Percentiles rank a stretch among this genome's conserved stretches.
Conservation (phyloP, 2,888 invertebrate genomes). For the Acheta domesticus region DNA sequence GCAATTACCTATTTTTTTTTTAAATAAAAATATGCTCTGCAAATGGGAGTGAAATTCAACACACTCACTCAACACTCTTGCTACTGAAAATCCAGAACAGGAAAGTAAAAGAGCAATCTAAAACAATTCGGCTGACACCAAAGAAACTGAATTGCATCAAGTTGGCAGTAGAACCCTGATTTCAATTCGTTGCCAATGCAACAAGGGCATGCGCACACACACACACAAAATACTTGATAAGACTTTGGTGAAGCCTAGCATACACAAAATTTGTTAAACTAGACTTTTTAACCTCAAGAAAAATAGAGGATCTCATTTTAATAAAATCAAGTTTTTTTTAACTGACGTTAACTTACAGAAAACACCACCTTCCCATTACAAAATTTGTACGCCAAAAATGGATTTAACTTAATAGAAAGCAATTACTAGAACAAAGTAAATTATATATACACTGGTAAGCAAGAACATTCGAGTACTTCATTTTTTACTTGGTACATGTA, state of each 20-base stretch:
- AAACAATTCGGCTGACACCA: constrained; percentile 36
- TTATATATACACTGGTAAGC: constrained; percentile 33
- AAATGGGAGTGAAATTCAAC: constrained; percentile 34
- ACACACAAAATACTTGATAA: constrained; percentile 22
- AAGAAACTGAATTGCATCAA: constrained; percentile 30
- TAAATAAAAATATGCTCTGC: constrained; percentile 35
- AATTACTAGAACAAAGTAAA: constrained; percentile 24
- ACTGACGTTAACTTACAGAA: no score
- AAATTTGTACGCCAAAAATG: neutral
- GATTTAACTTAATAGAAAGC: constrained; percentile 3
- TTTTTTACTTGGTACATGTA: constrained; percentile 21
- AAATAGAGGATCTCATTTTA: no score
- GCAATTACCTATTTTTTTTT: constrained; percentile 24
- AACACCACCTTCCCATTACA: constrained; percentile 11
- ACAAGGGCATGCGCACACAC: constrained; percentile 24
- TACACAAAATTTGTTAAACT: neutral
- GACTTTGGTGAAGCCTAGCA: constrained; percentile 37
- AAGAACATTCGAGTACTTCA: constrained; percentile 11
- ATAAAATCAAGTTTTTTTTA: no score
- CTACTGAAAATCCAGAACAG: constrained; percentile 31
- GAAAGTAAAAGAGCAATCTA: constrained; percentile 23
- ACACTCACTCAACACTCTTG: constrained; percentile 30
- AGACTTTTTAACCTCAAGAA: constrained; percentile 11
- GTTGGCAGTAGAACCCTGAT: constrained; percentile 35
- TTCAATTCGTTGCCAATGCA: constrained; percentile 28